Percentiles rank a stretch among this genome's conserved stretches.
Evolutionary conservation across 2,113 vertebrate genomes (phyloP).

Genomic region (Vanacampus margaritifer): DNA sequence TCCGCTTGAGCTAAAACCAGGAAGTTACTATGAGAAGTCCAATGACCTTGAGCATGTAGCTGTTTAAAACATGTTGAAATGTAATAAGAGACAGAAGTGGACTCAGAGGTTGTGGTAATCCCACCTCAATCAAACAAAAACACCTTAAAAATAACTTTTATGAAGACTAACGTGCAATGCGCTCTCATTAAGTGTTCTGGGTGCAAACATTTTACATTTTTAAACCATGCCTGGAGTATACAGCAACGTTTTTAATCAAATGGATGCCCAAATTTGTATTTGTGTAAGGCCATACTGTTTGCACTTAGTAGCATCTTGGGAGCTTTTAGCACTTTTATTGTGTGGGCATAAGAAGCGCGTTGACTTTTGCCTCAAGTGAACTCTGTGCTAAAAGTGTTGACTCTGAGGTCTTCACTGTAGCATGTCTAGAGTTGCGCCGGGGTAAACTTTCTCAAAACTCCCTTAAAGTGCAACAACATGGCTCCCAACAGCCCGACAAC

Average conservation of each 20-base stretch:
- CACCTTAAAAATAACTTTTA: slow-evolving; percentile 4
- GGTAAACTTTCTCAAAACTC: slow-evolving; percentile 53
- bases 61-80: not conserved
- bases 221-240: slow-evolving; percentile 11
- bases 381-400: slow-evolving; percentile 13
- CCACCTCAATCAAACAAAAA: slow-evolving; percentile 18
- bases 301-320: not conserved
- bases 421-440: slow-evolving; percentile 40
- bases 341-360: not conserved
- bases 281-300: slow-evolving; percentile 2
- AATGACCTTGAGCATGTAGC: not conserved
- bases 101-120: slow-evolving; percentile 6
- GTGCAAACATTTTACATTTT: slow-evolving; percentile 22
- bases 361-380: slow-evolving; percentile 18
- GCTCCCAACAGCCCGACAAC: slow-evolving; percentile 1
- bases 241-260: slow-evolving; percentile 7
- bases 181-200: slow-evolving; percentile 11
- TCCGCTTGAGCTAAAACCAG: not conserved
- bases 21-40: not conserved
- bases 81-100: not conserved
- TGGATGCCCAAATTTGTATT: not conserved
- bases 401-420: slow-evolving; percentile 11
- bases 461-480: slow-evolving; percentile 1
- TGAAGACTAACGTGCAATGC: slow-evolving; percentile 13
- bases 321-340: slow-evolving; percentile 18